Percentiles rank a stretch among this genome's conserved stretches.
These are phyloP conservation scores for Ploceus nigricollis DNA, from an alignment of 2,113 vertebrate species.

Conservation along the genomic window DNA sequence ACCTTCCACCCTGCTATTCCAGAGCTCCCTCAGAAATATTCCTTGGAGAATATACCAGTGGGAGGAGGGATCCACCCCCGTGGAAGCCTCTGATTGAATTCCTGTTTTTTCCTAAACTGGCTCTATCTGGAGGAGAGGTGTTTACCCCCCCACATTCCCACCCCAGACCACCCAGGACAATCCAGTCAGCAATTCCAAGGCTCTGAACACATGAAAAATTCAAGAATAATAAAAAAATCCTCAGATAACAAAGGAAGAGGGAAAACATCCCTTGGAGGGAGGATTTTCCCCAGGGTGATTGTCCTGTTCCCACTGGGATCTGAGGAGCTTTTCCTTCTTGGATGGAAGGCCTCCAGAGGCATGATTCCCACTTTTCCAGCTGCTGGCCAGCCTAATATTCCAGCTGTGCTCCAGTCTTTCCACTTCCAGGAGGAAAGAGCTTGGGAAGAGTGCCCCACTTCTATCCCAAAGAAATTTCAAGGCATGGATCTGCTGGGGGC, in stretches of 20 bases:
- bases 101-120: not conserved
- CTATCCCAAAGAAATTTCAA: not conserved
- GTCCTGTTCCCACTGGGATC: not conserved
- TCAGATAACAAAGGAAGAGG: not conserved
- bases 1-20: not conserved
- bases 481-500: too few relatives aligned
- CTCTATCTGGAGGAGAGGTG: not conserved
- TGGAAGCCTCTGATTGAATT: not conserved
- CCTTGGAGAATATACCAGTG: not conserved
- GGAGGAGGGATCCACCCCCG: not conserved
- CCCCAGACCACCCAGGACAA: not conserved
- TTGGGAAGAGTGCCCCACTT: not conserved
- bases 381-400: not conserved
- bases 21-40: not conserved
- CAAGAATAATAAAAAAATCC: not conserved
- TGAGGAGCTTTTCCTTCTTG: not conserved
- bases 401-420: not conserved
- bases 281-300: not conserved
- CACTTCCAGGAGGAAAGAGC: not conserved
- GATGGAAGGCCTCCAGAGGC: not conserved
- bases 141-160: rapidly evolving
- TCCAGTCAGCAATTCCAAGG: not conserved
- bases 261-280: not conserved
- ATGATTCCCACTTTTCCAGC: not conserved
- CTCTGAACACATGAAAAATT: rapidly evolving